These are phyloP conservation scores for Corythaeola cristata DNA, from an alignment of 2,113 vertebrate genomes.

Conservation along the genomic window DNA sequence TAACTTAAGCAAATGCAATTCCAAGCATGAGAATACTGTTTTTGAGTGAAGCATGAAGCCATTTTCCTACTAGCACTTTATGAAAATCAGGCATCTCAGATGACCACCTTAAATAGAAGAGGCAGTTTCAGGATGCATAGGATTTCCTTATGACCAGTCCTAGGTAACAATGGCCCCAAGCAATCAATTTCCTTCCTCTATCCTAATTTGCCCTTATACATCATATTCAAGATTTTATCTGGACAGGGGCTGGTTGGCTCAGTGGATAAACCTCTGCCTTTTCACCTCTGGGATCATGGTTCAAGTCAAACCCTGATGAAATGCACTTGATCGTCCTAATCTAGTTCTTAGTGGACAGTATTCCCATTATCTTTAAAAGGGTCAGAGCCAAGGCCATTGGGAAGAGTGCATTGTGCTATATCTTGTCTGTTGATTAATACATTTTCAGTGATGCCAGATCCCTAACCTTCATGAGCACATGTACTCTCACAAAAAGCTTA, in stretches of 20 bases:
- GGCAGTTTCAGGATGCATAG: background rate
- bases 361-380: slow-evolving; percentile 77
- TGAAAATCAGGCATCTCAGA: background rate
- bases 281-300: slow-evolving; percentile 74
- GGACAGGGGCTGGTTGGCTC: slow-evolving; percentile 66
- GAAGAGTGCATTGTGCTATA: slow-evolving; percentile 66
- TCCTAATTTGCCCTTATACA: slow-evolving; percentile 69
- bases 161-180: background rate
- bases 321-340: slow-evolving; percentile 74
- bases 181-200: slow-evolving; percentile 59
- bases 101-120: background rate
- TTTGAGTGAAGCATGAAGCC: background rate
- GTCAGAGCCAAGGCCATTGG: slow-evolving; percentile 71
- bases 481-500: slow-evolving; percentile 43
- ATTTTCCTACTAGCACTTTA: background rate
- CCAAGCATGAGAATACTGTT: background rate
- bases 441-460: slow-evolving; percentile 65
- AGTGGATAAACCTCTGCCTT: slow-evolving; percentile 75
- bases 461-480: slow-evolving; percentile 48
- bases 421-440: slow-evolving; percentile 72
- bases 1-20: background rate
- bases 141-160: background rate
- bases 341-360: slow-evolving; percentile 75
- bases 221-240: slow-evolving; percentile 74
- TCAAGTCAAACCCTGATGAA: slow-evolving; percentile 76